These are phyloP conservation scores for Anolis apletophallus DNA, from an alignment of 2,797 vertebrate genomes.

Conservation along the genomic window DNA sequence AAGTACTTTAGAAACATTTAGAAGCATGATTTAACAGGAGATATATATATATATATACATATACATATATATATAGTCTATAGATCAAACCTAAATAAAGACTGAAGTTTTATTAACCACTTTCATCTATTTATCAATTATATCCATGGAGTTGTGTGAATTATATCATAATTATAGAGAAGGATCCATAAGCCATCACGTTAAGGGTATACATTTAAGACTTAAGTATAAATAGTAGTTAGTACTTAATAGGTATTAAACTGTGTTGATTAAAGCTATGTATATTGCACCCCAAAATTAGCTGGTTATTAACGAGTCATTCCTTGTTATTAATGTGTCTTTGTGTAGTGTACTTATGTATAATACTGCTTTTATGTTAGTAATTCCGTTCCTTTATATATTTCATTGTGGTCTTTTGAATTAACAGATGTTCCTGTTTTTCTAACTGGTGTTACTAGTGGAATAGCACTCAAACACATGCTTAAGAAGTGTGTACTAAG, in stretches of 20 bases:
- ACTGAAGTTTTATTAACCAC: slow-evolving; percentile 43
- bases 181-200: slow-evolving; percentile 49
- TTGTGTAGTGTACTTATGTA: slow-evolving; percentile 63
- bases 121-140: slow-evolving; percentile 50
- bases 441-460: slow-evolving; percentile 50
- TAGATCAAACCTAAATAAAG: slow-evolving; percentile 26
- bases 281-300: slow-evolving; percentile 66
- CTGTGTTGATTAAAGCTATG: slow-evolving; percentile 67
- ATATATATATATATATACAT: no score
- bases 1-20: no score
- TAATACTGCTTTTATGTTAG: slow-evolving; percentile 65
- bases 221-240: slow-evolving; percentile 50
- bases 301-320: slow-evolving; percentile 54
- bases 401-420: slow-evolving; percentile 59
- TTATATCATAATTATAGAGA: slow-evolving; percentile 68
- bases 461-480: slow-evolving; percentile 46
- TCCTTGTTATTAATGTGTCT: slow-evolving; percentile 68
- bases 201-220: slow-evolving; percentile 59
- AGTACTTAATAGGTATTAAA: slow-evolving; percentile 68
- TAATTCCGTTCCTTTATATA: slow-evolving; percentile 66
- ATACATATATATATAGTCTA: no score
- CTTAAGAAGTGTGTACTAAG: slow-evolving; percentile 50
- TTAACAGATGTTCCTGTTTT: slow-evolving; percentile 63
- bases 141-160: slow-evolving; percentile 64
- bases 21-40: no score